A percentile compares a stretch with the other conserved stretches of the same genome.
phyloP scores from a whole-genome alignment of 2,113 vertebrate species.

The Maccullochella peelii region DNA sequence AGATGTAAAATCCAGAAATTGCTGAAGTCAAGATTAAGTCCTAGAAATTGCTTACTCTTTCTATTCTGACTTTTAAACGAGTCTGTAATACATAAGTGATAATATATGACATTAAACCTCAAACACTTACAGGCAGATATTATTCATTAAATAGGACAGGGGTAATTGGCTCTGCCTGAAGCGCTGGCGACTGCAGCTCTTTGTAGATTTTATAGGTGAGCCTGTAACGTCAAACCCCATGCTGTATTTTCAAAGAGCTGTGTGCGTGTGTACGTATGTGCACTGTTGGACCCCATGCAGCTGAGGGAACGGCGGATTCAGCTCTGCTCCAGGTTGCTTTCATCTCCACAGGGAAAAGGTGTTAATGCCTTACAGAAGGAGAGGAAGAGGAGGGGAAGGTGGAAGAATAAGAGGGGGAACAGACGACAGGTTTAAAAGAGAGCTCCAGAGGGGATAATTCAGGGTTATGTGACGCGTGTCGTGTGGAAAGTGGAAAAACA shows the following conservation, averaged over 20 bases:
- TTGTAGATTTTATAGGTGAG: constrained; percentile 81
- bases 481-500: constrained; percentile 10
- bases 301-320: constrained; percentile 56
- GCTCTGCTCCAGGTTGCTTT: constrained; percentile 59
- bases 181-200: constrained; percentile 54
- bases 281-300: constrained; percentile 52
- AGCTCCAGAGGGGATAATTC: constrained; percentile 43
- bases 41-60: constrained; percentile 36
- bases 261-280: constrained; percentile 12
- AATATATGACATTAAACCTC: constrained; percentile 53
- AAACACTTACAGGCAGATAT: constrained; percentile 49
- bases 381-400: constrained; percentile 34
- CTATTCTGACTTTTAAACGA: constrained; percentile 25
- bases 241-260: constrained; percentile 53
- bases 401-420: constrained; percentile 15
- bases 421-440: constrained; percentile 40
- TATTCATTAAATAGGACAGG: constrained; percentile 37
- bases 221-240: constrained; percentile 57
- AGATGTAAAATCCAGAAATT: constrained; percentile 36
- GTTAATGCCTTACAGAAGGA: constrained; percentile 69
- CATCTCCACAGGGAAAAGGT: constrained; percentile 76
- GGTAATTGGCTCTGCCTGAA: constrained; percentile 65
- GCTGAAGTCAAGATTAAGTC: neutral
- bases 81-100: constrained; percentile 22
- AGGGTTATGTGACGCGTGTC: neutral